phyloP scores from a whole-genome alignment of 2,113 vertebrate species.

The Ammodramus savannarum region DNA sequence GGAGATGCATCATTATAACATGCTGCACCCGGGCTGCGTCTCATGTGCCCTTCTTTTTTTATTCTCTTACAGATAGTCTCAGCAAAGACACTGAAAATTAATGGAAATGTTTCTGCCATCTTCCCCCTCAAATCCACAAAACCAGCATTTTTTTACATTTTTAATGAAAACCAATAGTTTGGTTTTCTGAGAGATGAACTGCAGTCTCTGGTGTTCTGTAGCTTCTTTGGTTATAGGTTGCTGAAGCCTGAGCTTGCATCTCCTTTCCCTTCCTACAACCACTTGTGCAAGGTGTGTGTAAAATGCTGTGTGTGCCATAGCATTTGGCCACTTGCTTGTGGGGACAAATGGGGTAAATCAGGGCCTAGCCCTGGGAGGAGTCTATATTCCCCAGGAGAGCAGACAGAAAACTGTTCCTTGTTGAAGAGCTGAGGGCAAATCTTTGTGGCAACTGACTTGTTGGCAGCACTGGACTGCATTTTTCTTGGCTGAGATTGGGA shows the following conservation, averaged over 20 bases:
- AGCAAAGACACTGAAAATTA: background rate
- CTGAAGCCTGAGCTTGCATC: background rate
- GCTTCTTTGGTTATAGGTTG: background rate
- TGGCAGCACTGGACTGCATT: accelerated
- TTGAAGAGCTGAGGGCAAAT: background rate
- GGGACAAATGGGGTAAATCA: background rate
- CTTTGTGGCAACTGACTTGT: background rate
- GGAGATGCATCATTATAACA: background rate
- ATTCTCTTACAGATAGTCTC: background rate
- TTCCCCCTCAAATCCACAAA: background rate
- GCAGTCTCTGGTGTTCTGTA: background rate
- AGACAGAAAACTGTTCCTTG: background rate
- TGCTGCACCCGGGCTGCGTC: background rate
- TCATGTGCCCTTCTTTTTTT: background rate
- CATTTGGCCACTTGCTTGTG: background rate
- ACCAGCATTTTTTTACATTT: background rate
- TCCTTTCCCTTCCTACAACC: background rate
- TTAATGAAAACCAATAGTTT: background rate
- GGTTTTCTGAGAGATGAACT: background rate
- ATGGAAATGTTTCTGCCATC: background rate
- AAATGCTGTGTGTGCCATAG: background rate
- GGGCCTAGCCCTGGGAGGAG: background rate
- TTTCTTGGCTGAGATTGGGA: background rate
- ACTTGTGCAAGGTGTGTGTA: background rate
- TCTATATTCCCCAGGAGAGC: accelerated